phyloP scores from a whole-genome alignment of 2,113 vertebrate genomes.

The Chinchilla lanigera region DNA sequence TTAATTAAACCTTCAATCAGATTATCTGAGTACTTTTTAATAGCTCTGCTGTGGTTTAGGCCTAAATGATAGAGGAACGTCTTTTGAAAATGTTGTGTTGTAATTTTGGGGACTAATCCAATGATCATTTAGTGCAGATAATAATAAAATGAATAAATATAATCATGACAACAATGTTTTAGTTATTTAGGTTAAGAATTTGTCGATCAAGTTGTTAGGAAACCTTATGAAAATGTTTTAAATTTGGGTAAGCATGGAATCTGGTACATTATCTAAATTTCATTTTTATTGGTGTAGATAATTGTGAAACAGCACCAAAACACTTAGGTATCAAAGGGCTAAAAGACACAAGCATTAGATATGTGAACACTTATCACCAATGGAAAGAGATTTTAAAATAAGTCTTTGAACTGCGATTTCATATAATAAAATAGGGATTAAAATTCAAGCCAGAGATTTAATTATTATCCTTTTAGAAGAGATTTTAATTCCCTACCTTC shows the following conservation, averaged over 20 bases:
- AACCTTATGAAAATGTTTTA: slow-evolving; percentile 35
- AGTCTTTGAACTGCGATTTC: neutral
- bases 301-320: neutral
- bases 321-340: neutral
- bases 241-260: slow-evolving; percentile 35
- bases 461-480: neutral
- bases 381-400: neutral
- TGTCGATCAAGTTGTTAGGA: neutral
- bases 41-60: neutral
- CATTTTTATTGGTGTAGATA: slow-evolving; percentile 28
- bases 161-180: slow-evolving; percentile 29
- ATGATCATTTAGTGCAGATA: slow-evolving; percentile 6
- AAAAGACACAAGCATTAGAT: neutral
- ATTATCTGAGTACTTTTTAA: slow-evolving; percentile 34
- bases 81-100: slow-evolving; percentile 31
- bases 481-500: neutral
- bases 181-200: slow-evolving; percentile 25
- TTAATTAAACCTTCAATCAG: slow-evolving; percentile 30
- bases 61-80: neutral
- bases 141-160: slow-evolving; percentile 33
- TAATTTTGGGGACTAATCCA: neutral
- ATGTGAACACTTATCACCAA: neutral
- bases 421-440: neutral
- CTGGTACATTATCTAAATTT: slow-evolving; percentile 10
- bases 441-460: neutral